phyloP scores from a whole-genome alignment of 2,797 vertebrate genomes.

The Salmo trutta region DNA sequence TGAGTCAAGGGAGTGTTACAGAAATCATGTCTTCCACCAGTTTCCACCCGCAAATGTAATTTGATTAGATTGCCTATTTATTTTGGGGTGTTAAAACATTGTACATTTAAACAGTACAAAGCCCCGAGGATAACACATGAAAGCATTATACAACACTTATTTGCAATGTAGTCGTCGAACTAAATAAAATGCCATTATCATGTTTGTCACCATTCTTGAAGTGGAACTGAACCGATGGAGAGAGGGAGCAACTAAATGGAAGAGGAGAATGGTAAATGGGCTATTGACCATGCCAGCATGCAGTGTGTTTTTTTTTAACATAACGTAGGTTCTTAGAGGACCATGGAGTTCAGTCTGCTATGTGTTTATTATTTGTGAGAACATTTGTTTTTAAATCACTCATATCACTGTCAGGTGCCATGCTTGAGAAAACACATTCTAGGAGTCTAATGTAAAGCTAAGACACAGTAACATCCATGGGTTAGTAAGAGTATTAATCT shows the following conservation, averaged over 20 bases:
- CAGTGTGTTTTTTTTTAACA: neutral
- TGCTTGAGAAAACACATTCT: neutral
- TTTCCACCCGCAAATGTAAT: no score
- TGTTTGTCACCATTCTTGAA: neutral
- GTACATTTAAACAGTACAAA: no score
- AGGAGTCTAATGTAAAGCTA: neutral
- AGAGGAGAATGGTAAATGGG: no score
- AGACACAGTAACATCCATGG: neutral
- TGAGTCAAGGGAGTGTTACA: no score
- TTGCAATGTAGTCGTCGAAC: no score
- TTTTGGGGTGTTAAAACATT: no score
- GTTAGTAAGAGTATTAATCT: neutral
- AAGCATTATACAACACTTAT: no score
- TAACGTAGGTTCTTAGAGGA: neutral
- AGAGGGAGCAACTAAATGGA: no score
- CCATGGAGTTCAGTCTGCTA: neutral
- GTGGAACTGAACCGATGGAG: neutral
- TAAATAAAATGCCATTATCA: no score
- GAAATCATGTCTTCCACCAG: no score
- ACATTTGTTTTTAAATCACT: neutral
- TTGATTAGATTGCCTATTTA: no score
- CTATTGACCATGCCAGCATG: constrained; percentile 1
- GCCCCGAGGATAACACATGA: no score
- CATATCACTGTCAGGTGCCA: neutral
- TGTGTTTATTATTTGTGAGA: neutral